Conservation (phyloP, 2,113 vertebrate species). For the Lipophrys pholis region DNA sequence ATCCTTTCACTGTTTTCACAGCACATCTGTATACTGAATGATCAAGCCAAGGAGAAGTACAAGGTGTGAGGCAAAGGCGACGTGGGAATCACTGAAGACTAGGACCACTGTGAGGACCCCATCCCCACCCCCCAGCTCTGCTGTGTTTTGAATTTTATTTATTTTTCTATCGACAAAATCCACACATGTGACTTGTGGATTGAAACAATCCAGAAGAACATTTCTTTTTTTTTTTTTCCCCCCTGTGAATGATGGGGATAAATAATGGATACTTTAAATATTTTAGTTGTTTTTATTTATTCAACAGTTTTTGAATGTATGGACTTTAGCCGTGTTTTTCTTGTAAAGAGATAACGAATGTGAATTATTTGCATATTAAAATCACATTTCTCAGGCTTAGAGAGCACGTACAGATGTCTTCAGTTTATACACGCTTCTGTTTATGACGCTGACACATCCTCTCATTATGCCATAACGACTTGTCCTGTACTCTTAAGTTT, state of each 20-base stretch:
- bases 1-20: constrained; percentile 29
- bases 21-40: constrained; percentile 86
- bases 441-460: constrained; percentile 24
- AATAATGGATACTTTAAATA: constrained; percentile 35
- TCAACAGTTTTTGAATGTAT: constrained; percentile 23
- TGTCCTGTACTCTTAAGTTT: constrained; percentile 61
- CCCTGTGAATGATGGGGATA: constrained; percentile 23
- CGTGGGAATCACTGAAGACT: constrained; percentile 56
- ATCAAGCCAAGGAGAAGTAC: constrained; percentile 85
- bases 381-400: constrained; percentile 45
- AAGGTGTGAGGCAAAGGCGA: constrained; percentile 71
- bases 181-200: constrained; percentile 54
- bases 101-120: constrained; percentile 79
- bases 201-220: constrained; percentile 47
- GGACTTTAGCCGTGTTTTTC: constrained; percentile 31
- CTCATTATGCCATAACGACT: constrained; percentile 50
- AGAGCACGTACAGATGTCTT: constrained; percentile 35
- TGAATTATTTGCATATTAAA: constrained; percentile 20
- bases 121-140: constrained; percentile 35
- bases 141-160: constrained; percentile 67
- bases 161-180: constrained; percentile 64
- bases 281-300: constrained; percentile 53
- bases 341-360: constrained; percentile 25
- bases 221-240: constrained; percentile 40
- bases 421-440: constrained; percentile 16